Evolutionary conservation across 2,113 vertebrate species (phyloP), one percentile per base, ranked within the genome.

Genomic region (Bos indicus): DNA sequence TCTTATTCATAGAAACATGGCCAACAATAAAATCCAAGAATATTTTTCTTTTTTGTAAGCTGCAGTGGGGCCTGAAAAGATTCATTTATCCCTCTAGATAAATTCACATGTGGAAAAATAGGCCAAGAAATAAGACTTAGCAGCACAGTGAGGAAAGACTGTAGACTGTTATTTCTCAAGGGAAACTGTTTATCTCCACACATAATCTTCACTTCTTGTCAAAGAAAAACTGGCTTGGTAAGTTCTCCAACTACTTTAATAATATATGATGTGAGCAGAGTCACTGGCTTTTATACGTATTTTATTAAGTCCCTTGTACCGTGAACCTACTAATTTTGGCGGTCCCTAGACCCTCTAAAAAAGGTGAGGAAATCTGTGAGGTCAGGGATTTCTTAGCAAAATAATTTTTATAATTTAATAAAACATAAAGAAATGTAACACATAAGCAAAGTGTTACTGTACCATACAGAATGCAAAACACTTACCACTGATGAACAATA

Each of bases 391-490:
- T 54, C 88, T 91, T 90, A 95, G n/a, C 52, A 92, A 74, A 81
- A 88, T 96, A 43, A 80, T 84, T 92, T 95, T 90, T 84, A 51
- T 92, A 96, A 59, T 81, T 96, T 59, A 93, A 85, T 71, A 78
- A 86, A 93, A 82, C 17, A 84, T 54, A 78, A 86, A 83, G 51
- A 87, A 93, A 74, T 74, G 3, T 91, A 23, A 57, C 33, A 46
- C 30, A 86, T 74, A 92, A 92, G 62, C 59, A 92, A 51, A 89
- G 57, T 36, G 26, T 33, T 48, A 19, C 62, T 81, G 16, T 52
- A 30, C 14, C 15, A 6, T 6, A 40, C 10, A 26, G 59, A 54
- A 74, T 13, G 80, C 43, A 64, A 88, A 71, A 10, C 33, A 74
- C 64, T 95, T 81, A 90, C 60, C 71, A 93, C 13, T 95, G 90